Percentiles rank a stretch among this genome's conserved stretches.
phyloP scores from a whole-genome alignment of 2,797 vertebrate genomes.

The Dendrocincla tyrannina region DNA sequence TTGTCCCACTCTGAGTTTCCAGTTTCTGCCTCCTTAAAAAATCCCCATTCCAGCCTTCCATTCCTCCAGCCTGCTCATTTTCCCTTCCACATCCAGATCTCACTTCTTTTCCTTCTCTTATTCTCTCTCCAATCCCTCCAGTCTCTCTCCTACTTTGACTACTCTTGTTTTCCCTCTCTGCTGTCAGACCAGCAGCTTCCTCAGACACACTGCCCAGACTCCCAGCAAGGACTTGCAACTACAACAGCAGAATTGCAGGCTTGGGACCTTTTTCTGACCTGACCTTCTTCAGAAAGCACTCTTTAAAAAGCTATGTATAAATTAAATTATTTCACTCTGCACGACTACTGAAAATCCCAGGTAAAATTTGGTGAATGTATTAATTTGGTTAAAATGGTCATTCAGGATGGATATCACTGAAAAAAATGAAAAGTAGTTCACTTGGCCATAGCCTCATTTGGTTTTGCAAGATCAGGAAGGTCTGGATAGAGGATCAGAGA shows the following conservation, averaged over 20 bases:
- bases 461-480: background rate
- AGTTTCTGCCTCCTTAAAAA: background rate
- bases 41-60: rapidly evolving
- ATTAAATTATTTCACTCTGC: background rate
- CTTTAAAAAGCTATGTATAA: background rate
- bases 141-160: background rate
- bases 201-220: rapidly evolving
- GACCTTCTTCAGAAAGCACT: background rate
- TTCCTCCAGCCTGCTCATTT: background rate
- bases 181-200: background rate
- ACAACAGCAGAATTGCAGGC: background rate
- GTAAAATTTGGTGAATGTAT: background rate
- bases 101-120: background rate
- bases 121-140: background rate
- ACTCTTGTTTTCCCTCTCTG: background rate
- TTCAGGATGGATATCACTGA: background rate
- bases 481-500: background rate
- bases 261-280: background rate
- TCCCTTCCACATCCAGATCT: background rate
- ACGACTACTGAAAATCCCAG: background rate
- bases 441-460: background rate
- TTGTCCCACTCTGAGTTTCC: background rate
- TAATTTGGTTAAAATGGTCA: background rate
- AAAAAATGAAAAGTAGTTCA: background rate
- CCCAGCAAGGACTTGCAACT: background rate